Percentiles rank a stretch among this genome's conserved stretches.
These are phyloP conservation scores for Globodera ellingtonae DNA, from an alignment of 1,140 invertebrate species.

Conservation along the genomic window DNA sequence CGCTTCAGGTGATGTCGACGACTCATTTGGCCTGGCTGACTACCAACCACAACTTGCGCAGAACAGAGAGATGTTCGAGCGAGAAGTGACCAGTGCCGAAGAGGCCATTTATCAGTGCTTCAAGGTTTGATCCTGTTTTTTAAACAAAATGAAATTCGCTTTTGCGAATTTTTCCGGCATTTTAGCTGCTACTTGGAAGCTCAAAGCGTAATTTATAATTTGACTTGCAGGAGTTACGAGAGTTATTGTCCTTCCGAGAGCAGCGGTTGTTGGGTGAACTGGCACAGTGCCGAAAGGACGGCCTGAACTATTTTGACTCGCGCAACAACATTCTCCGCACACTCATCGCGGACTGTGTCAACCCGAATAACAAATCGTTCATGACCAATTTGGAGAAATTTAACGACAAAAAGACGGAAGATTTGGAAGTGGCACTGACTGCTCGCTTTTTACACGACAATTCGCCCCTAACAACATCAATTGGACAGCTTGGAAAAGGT, in stretches of 20 bases:
- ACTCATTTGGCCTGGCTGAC: neutral
- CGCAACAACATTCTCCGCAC: neutral
- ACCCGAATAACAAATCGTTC: constrained; percentile 10
- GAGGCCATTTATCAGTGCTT: constrained; percentile 18
- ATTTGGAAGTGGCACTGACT: constrained; percentile 21
- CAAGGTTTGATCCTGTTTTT: constrained; percentile 1
- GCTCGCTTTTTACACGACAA: constrained; percentile 34
- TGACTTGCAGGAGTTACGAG: constrained; percentile 24
- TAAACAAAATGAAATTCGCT: no score
- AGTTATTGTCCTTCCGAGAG: constrained; percentile 35
- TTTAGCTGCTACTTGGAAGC: no score
- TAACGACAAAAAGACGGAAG: constrained; percentile 22
- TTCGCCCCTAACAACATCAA: constrained; percentile 25
- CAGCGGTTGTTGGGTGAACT: constrained; percentile 36
- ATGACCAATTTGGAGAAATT: constrained; percentile 24
- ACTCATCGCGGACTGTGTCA: constrained; percentile 9
- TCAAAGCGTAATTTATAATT: no score
- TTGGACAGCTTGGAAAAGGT: constrained; percentile 33
- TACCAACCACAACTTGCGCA: neutral
- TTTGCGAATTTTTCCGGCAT: no score
- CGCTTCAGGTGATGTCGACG: neutral
- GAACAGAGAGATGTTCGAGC: constrained; percentile 10
- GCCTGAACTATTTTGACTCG: constrained; percentile 11
- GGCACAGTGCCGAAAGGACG: constrained; percentile 5
- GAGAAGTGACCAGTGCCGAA: constrained; percentile 5